Evolutionary conservation across 1,140 invertebrate genomes (phyloP), one percentile per base, ranked within the genome.

Genomic region (Asobara japonica): DNA sequence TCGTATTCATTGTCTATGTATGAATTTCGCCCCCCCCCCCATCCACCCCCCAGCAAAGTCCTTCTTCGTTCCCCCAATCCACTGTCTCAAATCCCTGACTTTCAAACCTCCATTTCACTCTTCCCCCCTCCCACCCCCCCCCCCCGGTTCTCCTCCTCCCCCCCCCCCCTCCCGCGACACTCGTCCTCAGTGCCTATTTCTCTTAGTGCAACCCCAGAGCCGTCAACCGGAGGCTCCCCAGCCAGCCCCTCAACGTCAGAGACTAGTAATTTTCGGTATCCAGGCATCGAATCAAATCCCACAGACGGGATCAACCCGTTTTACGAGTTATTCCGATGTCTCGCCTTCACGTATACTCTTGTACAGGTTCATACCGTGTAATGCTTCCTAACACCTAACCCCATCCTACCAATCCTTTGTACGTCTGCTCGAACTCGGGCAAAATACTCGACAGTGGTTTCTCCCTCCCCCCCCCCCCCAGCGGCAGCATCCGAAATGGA

Each of bases 181-280:
- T 13, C 4, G 13, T 60, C 11, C 18, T 16, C 60, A 45, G 2
- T 16, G 7, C 2, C 41, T n/a, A 30, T 60, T 48, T n/a, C 69
- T 38, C 20, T 16, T n/a, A 30, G 18, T 30, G 18, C 36, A 29
- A 71, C 36, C 25, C 25, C 29, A 30, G 16, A 29, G 33, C 8
- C 48, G n/a, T 36, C 31, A 61, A 30, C 16, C 67, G 6, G 20
- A 41, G 30, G 61, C 13, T 11, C 25, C 33, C 11, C 29, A 6
- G 51, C 18, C 18, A 13, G 25, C 6, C 51, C 51, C 51, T 56
- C 51, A 56, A 56, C 51, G 20, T 22, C 51, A 25, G 51, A 51
- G 70, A 72, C 70, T 72, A 66, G 70, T 72, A 72, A 72, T 72
- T 72, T 72, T 72, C 70, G 64, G 45, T 65, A 65, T 64, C 66